These are phyloP conservation scores for Phodopus roborovskii DNA, from an alignment of 2,113 vertebrate genomes.

Conservation along the genomic window DNA sequence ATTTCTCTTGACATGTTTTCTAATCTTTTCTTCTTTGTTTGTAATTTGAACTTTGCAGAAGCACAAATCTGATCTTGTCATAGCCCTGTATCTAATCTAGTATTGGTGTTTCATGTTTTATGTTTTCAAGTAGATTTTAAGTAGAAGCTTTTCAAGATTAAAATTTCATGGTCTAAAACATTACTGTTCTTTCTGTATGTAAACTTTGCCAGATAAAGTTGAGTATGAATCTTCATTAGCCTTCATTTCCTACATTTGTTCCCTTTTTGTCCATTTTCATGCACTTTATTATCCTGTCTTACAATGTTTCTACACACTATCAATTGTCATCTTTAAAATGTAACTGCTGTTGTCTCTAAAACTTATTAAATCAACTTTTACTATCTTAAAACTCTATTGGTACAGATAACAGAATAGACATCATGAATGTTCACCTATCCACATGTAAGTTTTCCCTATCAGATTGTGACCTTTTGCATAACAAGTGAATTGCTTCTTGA, in stretches of 20 bases:
- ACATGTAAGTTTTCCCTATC: not conserved
- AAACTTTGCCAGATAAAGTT: not conserved
- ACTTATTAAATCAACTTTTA: not conserved
- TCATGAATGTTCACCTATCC: not conserved
- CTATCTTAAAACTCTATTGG: not conserved
- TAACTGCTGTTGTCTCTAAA: not conserved
- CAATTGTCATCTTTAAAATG: not conserved
- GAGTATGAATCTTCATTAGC: fast-evolving
- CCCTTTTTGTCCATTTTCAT: not conserved
- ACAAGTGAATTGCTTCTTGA: not conserved
- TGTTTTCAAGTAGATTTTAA: not conserved
- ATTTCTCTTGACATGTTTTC: not conserved
- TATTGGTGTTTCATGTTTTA: not conserved
- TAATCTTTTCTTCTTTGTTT: not conserved
- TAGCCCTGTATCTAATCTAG: not conserved
- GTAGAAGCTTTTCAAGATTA: not conserved
- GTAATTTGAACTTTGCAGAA: not conserved
- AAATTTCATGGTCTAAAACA: fast-evolving
- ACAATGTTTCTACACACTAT: no score
- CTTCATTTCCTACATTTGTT: not conserved
- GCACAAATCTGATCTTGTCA: not conserved
- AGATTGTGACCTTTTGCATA: not conserved
- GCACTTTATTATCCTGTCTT: not conserved
- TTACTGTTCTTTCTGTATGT: not conserved
- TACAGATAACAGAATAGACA: not conserved